phyloP scores from a whole-genome alignment of 2,113 vertebrate species.

The Mandrillus leucophaeus region DNA sequence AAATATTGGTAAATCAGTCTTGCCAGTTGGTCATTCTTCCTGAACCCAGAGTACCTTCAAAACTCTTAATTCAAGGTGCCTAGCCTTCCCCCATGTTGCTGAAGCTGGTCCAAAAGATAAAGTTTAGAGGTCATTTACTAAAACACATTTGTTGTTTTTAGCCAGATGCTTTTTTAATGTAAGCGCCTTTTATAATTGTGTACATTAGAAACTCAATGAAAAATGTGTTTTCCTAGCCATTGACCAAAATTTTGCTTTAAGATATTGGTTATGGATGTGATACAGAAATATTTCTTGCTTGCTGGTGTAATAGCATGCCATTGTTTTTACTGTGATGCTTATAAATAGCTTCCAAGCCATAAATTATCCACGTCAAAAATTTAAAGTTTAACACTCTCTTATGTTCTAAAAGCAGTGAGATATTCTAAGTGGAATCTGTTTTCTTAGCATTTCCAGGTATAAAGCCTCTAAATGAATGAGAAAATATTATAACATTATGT shows the following conservation, averaged over 20 bases:
- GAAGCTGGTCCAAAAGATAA: not conserved
- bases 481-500: not conserved
- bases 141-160: not conserved
- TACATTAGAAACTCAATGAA: not conserved
- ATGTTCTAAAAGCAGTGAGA: not conserved
- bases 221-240: not conserved
- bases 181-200: not conserved
- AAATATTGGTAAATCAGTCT: not conserved
- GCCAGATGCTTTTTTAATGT: not conserved
- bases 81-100: not conserved
- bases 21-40: not conserved
- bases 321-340: constrained; percentile 49
- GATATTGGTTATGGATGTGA: not conserved
- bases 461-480: not conserved
- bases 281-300: not conserved
- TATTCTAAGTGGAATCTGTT: constrained; percentile 9
- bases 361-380: constrained; percentile 28
- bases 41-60: not conserved
- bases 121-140: not conserved
- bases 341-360: constrained; percentile 32
- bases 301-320: not conserved
- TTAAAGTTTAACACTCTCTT: constrained; percentile 19
- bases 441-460: not conserved
- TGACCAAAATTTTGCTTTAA: not conserved
- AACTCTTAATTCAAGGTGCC: not conserved